Base-by-base conservation (phyloP, 1,140 invertebrate genomes). In the Zaprionus gabonicus region DNA sequence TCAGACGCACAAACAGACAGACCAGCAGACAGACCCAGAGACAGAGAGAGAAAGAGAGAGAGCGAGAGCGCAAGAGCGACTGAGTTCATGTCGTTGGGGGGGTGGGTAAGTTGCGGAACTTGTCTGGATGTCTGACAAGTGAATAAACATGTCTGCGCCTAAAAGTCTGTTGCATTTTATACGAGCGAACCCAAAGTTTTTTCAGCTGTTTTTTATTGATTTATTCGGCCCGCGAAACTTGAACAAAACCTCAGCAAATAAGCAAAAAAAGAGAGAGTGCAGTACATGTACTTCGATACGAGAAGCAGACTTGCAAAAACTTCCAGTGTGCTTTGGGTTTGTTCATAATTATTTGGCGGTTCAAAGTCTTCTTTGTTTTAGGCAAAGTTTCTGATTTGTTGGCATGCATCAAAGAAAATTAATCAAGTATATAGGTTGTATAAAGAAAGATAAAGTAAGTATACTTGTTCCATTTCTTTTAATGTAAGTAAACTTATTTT, bases 81-180 rank as follows among this genome's bases (percentile, higher is more conserved):
- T 10, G 62, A 38, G 23, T 49, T 49, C 6, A 20, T 13, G 31
- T 34, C 41, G 36, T 12, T 31, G 36, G 38, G 25, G 67, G 67
- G 20, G 15, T 63, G 72, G n/a, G 59, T 58, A 58, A 69, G 67
- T 75, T 64, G 74, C 69, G 68, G 55, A 73, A 72, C 74, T 78
- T 70, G 76, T 78, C 73, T 79, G 44, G 34, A 56, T 79, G 82
- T 86, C 85, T 81, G 84, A 88, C 84, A 87, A 88, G 78, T 76
- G 81, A 81, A 87, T 87, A 87, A 87, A 88, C 84, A 84, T 88
- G 83, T 87, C 83, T 87, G 83, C 74, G 83, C 83, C 83, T 88
- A 83, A 87, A 80, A 84, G 81, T 87, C 84, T 88, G 81, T 51
- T 88, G 84, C 83, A 88, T 79, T 86, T 80, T 80, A 70, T 71